phyloP scores from a whole-genome alignment of 2,113 vertebrate genomes.

The Ptychochromis oligacanthus region DNA sequence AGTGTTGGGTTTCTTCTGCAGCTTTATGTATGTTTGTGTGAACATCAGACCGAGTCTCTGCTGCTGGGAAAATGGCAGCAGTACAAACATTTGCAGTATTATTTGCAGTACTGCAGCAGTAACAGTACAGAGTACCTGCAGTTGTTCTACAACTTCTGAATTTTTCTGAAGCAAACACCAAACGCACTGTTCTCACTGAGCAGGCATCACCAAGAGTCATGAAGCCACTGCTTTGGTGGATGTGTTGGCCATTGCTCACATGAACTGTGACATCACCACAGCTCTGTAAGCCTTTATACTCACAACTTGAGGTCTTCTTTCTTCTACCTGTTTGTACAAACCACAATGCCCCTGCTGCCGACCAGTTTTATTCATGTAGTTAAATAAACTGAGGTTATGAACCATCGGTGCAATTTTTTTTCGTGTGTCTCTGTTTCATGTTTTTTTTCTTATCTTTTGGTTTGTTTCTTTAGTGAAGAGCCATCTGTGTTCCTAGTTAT shows the following conservation, averaged over 20 bases:
- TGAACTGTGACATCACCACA: too few relatives aligned
- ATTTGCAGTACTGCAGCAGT: background rate
- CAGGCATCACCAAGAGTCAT: background rate
- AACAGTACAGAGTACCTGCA: background rate
- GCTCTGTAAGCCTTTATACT: too few relatives aligned
- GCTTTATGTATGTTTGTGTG: slow-evolving; percentile 42
- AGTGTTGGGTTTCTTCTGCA: slow-evolving; percentile 28
- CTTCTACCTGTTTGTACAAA: background rate
- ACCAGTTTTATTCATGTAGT: background rate
- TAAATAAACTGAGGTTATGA: background rate
- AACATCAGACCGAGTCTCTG: slow-evolving; percentile 12
- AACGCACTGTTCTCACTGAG: background rate
- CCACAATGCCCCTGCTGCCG: background rate
- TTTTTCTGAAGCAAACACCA: background rate
- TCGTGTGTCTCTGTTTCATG: background rate
- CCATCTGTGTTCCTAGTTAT: too few relatives aligned
- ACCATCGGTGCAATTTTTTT: background rate
- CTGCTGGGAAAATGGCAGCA: slow-evolving; percentile 38
- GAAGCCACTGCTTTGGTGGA: background rate
- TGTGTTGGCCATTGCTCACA: background rate
- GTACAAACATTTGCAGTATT: background rate
- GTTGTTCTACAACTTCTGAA: background rate
- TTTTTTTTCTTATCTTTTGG: too few relatives aligned
- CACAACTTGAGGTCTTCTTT: background rate
- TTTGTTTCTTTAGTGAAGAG: background rate